Conservation (phyloP, 1,140 invertebrate genomes). For the Fopius arisanus region DNA sequence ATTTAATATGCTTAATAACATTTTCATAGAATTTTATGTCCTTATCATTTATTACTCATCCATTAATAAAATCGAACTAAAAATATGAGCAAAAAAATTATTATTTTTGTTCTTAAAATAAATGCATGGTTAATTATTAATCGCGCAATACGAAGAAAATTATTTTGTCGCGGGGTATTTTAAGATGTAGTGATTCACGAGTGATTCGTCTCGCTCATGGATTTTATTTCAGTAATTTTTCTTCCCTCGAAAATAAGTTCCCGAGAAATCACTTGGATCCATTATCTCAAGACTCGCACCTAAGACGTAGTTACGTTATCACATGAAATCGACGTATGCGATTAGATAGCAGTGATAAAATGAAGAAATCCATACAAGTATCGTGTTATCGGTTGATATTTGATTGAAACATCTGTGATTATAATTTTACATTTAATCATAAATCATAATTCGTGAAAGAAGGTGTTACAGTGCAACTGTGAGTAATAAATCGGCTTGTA, state of each 20-base stretch:
- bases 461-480: not conserved
- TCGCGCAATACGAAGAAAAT: not conserved
- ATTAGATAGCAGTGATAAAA: not conserved
- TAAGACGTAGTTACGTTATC: not conserved
- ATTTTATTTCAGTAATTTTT: not conserved
- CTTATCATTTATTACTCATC: no score
- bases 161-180: not conserved
- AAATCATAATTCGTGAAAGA: not conserved
- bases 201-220: not conserved
- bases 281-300: not conserved
- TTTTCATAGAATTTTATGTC: no score
- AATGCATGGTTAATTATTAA: no score
- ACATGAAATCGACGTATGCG: not conserved
- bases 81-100: no score
- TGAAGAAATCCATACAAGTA: not conserved
- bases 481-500: not conserved
- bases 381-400: not conserved
- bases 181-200: not conserved
- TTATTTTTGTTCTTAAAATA: no score
- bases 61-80: no score
- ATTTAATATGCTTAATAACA: no score
- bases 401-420: not conserved
- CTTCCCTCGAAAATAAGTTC: not conserved
- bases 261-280: not conserved
- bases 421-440: not conserved